Conservation (phyloP, 2,797 vertebrate species). For the Cebuella pygmaea region DNA sequence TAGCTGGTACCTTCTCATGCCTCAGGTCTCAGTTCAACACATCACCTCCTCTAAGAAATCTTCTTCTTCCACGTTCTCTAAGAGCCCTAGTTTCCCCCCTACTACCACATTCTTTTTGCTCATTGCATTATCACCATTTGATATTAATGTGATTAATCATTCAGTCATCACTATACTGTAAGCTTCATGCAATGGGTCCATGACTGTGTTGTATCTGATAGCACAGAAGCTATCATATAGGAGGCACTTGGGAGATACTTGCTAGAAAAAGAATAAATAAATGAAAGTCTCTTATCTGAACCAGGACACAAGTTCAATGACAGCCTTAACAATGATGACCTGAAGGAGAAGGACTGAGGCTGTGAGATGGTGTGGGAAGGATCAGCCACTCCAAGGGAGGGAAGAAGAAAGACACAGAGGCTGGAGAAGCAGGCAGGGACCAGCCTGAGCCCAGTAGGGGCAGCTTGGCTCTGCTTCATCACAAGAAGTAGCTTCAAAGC, state of each 20-base stretch:
- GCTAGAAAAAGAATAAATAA: neutral
- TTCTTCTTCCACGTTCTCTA: neutral
- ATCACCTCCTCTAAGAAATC: neutral
- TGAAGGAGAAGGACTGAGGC: neutral
- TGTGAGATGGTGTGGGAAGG: neutral
- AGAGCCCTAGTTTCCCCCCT: neutral
- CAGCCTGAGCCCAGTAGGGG: neutral
- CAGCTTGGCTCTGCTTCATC: neutral
- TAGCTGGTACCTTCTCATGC: neutral
- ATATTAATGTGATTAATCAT: neutral
- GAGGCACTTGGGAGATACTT: neutral
- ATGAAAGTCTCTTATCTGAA: neutral
- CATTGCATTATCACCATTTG: neutral
- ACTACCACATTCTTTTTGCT: neutral
- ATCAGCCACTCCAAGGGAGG: no score
- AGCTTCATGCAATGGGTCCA: neutral
- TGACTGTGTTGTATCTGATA: neutral
- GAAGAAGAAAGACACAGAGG: neutral
- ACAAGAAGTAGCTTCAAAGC: slow-evolving; percentile 54
- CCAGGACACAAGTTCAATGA: neutral
- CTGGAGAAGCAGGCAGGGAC: neutral
- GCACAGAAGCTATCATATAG: no score
- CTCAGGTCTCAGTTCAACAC: neutral
- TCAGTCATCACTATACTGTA: neutral
- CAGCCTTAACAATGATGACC: neutral